Conservation (phyloP, 2,113 vertebrate species). For the Bambusicola thoracicus region DNA sequence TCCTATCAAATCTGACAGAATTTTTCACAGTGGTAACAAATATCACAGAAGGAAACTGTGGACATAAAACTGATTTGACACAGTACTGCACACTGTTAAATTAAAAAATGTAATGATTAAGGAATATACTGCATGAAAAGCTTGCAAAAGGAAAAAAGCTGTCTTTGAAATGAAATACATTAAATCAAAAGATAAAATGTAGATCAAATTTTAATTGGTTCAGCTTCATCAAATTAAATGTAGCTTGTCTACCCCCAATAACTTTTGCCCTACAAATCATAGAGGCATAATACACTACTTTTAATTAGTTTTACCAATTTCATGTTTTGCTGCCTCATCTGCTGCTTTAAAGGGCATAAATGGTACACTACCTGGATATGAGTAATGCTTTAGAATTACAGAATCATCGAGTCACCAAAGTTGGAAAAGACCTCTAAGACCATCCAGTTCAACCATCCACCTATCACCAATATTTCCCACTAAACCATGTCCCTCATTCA, state of each 20-base stretch:
- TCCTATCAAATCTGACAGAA: conserved; percentile 51
- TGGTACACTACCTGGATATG: background rate
- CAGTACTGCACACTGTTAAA: background rate
- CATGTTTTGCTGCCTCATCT: background rate
- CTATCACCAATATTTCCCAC: too few species aligned
- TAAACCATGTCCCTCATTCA: background rate
- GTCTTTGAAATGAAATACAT: background rate
- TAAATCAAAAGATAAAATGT: background rate
- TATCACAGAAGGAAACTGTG: conserved; percentile 15
- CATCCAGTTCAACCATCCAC: too few species aligned
- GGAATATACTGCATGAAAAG: background rate
- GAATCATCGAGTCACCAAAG: too few species aligned
- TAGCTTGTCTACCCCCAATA: background rate
- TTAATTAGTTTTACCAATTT: background rate
- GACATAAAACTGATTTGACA: conserved; percentile 15
- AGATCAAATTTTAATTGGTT: background rate
- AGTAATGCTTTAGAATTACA: background rate
- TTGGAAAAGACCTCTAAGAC: too few species aligned
- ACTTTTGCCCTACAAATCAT: background rate
- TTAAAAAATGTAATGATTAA: background rate
- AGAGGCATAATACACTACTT: background rate
- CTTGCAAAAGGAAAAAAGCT: background rate
- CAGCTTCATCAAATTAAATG: background rate
- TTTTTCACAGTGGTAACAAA: conserved; percentile 54
- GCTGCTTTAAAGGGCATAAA: background rate